These are phyloP conservation scores for Papilio dardanus DNA, from an alignment of 1,140 invertebrate species.

Conservation along the genomic window DNA sequence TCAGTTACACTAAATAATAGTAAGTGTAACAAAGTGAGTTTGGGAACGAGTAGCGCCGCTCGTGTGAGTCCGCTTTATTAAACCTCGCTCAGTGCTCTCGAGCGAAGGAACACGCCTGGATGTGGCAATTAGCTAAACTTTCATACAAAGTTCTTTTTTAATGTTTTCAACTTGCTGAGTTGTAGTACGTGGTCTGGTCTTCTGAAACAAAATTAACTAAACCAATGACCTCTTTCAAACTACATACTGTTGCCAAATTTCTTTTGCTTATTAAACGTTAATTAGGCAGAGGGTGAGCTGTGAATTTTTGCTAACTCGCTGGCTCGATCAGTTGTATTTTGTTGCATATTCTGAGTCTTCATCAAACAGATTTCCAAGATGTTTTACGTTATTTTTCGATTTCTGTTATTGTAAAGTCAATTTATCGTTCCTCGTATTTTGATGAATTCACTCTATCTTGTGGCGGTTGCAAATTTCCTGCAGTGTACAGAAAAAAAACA, in stretches of 20 bases:
- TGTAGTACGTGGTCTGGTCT: background rate
- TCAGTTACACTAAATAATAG: constrained; percentile 24
- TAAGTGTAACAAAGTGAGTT: constrained; percentile 31
- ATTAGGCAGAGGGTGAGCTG: too few species aligned
- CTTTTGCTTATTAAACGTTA: too few species aligned
- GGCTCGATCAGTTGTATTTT: background rate
- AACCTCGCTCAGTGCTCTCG: constrained; percentile 32
- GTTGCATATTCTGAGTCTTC: background rate
- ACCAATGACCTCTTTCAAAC: too few species aligned
- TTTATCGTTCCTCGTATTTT: background rate
- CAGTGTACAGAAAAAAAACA: background rate
- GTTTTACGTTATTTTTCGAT: background rate
- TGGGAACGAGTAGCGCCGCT: constrained; percentile 27
- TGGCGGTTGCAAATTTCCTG: constrained; percentile 10
- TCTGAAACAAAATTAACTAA: background rate
- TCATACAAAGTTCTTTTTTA: constrained; percentile 4
- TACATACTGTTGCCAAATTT: too few species aligned
- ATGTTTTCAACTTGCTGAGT: background rate
- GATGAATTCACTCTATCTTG: background rate
- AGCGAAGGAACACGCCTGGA: background rate
- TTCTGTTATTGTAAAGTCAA: constrained; percentile 1
- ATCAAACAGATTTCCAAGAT: background rate
- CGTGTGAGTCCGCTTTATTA: constrained; percentile 41
- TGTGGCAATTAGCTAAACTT: constrained; percentile 21
- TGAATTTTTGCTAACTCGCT: too few species aligned